phyloP scores from a whole-genome alignment of 1,140 invertebrate genomes.

The Microplitis demolitor region DNA sequence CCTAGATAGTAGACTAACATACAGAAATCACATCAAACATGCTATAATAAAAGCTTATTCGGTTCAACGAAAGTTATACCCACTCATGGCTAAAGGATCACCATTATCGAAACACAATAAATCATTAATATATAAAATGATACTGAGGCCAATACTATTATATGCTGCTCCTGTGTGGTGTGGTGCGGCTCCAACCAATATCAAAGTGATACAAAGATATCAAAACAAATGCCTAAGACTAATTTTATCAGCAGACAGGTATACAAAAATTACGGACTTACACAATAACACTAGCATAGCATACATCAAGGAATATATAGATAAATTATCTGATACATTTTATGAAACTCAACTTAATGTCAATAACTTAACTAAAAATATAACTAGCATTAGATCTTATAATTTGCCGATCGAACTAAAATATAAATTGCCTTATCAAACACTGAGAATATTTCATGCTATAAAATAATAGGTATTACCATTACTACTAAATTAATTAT shows the following conservation, averaged over 20 bases:
- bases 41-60: conserved; percentile 16
- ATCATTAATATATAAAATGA: no score
- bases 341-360: conserved; percentile 24
- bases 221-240: conserved; percentile 37
- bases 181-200: conserved; percentile 20
- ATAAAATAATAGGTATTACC: not conserved
- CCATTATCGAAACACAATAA: conserved; percentile 11
- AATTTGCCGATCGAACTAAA: conserved; percentile 26
- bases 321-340: conserved; percentile 23
- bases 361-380: conserved; percentile 26
- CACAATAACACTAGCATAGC: conserved; percentile 20
- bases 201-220: conserved; percentile 27
- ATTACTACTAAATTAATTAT: not conserved
- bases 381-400: conserved; percentile 12
- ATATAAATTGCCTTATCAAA: conserved; percentile 30
- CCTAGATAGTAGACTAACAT: conserved; percentile 28
- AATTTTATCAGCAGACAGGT: conserved; percentile 29
- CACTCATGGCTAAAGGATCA: conserved; percentile 16
- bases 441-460: conserved; percentile 8
- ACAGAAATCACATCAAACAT: conserved; percentile 22
- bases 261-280: conserved; percentile 27
- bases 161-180: no score
- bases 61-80: conserved; percentile 20
- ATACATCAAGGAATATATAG: conserved; percentile 20
- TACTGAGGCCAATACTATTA: no score